Percentiles rank a stretch among this genome's conserved stretches.
Evolutionary conservation across 2,797 vertebrate genomes (phyloP).

Genomic region (Tenualosa thibaudeaui): DNA sequence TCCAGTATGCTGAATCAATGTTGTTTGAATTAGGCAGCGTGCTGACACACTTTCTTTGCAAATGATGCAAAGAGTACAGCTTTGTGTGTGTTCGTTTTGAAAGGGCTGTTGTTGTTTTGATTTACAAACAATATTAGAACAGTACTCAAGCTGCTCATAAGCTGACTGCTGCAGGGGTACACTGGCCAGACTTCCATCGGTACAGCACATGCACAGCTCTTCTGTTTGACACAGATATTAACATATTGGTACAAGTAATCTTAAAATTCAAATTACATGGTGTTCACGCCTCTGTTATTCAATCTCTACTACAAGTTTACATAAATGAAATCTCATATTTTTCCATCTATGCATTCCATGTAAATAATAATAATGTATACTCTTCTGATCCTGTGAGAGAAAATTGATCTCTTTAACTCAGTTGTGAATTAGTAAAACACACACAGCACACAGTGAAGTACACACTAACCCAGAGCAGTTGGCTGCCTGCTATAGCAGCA

Average conservation of each 20-base stretch:
- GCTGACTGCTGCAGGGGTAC: not conserved
- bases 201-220: not conserved
- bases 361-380: no score
- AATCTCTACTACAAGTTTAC: not conserved
- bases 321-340: not conserved
- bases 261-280: not conserved
- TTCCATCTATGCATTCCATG: not conserved
- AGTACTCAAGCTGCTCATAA: not conserved
- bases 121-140: not conserved
- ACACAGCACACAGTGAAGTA: no score
- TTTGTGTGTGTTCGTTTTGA: not conserved
- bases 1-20: not conserved
- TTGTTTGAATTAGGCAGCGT: not conserved
- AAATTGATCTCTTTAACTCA: not conserved
- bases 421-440: no score
- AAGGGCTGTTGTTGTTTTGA: not conserved
- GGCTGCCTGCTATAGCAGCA: no score
- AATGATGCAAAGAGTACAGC: not conserved
- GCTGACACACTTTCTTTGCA: not conserved
- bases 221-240: not conserved
- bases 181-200: not conserved
- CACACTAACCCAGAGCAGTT: no score
- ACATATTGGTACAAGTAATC: not conserved
- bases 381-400: no score
- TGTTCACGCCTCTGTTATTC: not conserved